These are phyloP conservation scores for Pachyseris speciosa DNA, from an alignment of 64 coral and sea anemone genomes.

Conservation along the genomic window DNA sequence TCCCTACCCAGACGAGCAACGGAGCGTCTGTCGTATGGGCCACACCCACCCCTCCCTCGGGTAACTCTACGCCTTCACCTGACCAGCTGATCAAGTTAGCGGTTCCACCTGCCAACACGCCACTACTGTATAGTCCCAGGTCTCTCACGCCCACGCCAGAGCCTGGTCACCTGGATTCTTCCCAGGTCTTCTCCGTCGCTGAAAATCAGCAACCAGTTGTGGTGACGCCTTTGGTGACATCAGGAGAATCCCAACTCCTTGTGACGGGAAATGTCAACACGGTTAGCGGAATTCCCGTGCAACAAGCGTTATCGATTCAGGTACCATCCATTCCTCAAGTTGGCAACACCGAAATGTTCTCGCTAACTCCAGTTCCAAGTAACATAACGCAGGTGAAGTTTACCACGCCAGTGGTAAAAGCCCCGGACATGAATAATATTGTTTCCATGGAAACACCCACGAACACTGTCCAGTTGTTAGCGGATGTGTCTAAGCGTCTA, in stretches of 20 bases:
- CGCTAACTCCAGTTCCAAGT: background rate
- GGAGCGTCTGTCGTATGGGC: slow-evolving; percentile 14
- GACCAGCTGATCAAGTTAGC: slow-evolving; percentile 21
- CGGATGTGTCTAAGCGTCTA: slow-evolving; percentile 33
- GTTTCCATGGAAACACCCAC: slow-evolving; percentile 43
- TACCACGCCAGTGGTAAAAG: slow-evolving; percentile 1
- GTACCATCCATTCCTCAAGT: background rate
- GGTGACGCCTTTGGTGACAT: background rate
- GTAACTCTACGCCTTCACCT: slow-evolving; percentile 31
- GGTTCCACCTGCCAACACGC: background rate
- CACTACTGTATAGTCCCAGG: slow-evolving; percentile 38
- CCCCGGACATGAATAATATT: background rate
- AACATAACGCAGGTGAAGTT: background rate
- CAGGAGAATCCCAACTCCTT: background rate
- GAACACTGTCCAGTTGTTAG: slow-evolving; percentile 12
- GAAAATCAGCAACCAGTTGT: background rate
- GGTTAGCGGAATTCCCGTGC: background rate
- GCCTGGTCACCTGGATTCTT: background rate
- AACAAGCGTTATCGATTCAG: slow-evolving; percentile 18
- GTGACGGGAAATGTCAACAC: background rate
- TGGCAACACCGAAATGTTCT: background rate
- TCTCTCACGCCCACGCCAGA: slow-evolving; percentile 36
- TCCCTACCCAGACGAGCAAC: background rate
- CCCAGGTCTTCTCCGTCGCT: background rate
- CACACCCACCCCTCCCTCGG: slow-evolving; percentile 32